Evolutionary conservation across 2,113 vertebrate genomes (phyloP).

Genomic region (Toxotes jaculatrix): DNA sequence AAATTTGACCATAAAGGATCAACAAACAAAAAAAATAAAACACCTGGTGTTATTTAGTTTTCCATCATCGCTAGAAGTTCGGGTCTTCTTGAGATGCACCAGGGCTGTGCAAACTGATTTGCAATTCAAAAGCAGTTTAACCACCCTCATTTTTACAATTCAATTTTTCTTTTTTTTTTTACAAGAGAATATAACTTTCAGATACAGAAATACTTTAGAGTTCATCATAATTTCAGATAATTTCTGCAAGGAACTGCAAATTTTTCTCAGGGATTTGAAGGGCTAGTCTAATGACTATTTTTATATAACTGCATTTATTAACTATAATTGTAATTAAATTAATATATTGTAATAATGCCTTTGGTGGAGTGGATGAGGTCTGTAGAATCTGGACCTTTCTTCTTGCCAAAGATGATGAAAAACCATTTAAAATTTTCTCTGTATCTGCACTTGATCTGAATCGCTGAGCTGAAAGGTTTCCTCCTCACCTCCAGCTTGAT

Average conservation of each 20-base stretch:
- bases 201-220: slow-evolving; percentile 16
- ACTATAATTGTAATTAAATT: no score
- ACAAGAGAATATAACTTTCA: neutral
- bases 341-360: neutral
- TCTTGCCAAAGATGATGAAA: slow-evolving; percentile 8
- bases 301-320: no score
- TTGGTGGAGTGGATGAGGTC: neutral
- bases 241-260: neutral
- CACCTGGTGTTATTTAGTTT: slow-evolving; percentile 38
- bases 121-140: slow-evolving; percentile 62
- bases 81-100: slow-evolving; percentile 28
- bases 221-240: neutral
- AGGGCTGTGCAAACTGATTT: slow-evolving; percentile 41
- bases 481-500: slow-evolving; percentile 41
- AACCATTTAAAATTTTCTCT: slow-evolving; percentile 11
- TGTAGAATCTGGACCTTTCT: neutral
- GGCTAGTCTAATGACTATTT: neutral
- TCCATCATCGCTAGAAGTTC: slow-evolving; percentile 31
- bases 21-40: slow-evolving; percentile 27
- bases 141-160: slow-evolving; percentile 25
- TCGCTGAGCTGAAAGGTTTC: slow-evolving; percentile 26
- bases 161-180: slow-evolving; percentile 8
- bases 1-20: slow-evolving; percentile 19
- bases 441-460: neutral
- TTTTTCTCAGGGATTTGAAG: neutral